Evolutionary conservation across 2,797 vertebrate species (phyloP), one percentile per base, ranked within the genome.

Genomic region (Galagoides demidoff): DNA sequence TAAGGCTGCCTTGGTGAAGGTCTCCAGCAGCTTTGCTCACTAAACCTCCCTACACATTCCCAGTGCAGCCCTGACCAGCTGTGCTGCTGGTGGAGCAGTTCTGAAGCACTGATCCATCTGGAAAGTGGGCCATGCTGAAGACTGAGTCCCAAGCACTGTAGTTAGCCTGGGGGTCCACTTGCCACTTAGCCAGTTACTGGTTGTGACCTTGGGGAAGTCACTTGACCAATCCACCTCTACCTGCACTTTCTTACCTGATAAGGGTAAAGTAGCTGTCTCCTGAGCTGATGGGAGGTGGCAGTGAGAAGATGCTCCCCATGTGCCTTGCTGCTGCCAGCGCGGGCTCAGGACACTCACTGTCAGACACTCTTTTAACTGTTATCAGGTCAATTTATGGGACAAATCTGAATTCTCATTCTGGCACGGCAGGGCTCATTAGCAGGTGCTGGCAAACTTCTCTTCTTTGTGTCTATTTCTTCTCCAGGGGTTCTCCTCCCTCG

Each of bases 261-360:
- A 39, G 17, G 83, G 5, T 4, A 2, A 45, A 49, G 39, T 43
- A 43, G 39, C 39, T 3, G 3, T 23, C 61, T 55, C 61, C 23
- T 1, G 14, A 7, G 25, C 23, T 37, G 22, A 14, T 16, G 43
- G 55, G 19, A 59, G 45, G 59, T 70, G 29, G 16, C 39, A 22
- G 14, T 31, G 12, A 34, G 10, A 1, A 59, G 22, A 84, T 43
- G n/a, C 10, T 7, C 57, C 29, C 5, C 2, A 3, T 3, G 2
- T 4, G 13, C 16, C 57, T 39, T 43, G 1, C 19, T 23, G 25
- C 3, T 3, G 2, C 1, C 37, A 2, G 37, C 23, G 3, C 3
- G 4, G 39, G 77, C 29, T 49, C 37, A 9, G 37, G 34, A 19
- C 22, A 9, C 19, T 5, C 22, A 9, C 19, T 5, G 14, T 49